Evolutionary conservation across 2,888 invertebrate species (phyloP).

Genomic region (Eudasyphora cyanicolor): DNA sequence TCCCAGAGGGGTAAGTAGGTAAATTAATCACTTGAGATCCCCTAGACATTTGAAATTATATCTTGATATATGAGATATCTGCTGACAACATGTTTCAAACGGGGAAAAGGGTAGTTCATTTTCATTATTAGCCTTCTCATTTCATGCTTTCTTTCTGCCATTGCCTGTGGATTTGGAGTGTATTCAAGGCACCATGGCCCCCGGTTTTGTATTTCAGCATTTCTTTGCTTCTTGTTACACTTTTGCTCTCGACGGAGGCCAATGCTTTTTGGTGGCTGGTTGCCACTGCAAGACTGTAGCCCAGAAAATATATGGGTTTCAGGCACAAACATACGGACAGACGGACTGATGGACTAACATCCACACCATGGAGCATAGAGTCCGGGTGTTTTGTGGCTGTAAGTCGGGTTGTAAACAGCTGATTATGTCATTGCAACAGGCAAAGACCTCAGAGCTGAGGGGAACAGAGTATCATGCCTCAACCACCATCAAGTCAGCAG

Average conservation of each 20-base stretch:
- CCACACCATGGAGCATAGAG: background rate
- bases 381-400: constrained; percentile 27
- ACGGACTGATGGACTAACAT: too few relatives aligned
- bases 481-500: background rate
- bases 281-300: constrained; percentile 16
- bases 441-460: background rate
- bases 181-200: constrained; percentile 25
- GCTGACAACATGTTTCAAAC: too few relatives aligned
- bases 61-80: too few relatives aligned
- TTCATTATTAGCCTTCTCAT: constrained; percentile 29
- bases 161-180: background rate
- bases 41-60: too few relatives aligned
- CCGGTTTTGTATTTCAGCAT: background rate
- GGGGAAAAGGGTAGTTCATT: too few relatives aligned
- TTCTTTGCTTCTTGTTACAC: constrained; percentile 45
- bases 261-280: constrained; percentile 1
- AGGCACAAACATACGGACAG: constrained; percentile 8
- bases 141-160: constrained; percentile 12
- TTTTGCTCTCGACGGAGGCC: constrained; percentile 63
- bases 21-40: constrained; percentile 21
- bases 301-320: background rate
- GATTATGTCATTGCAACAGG: constrained; percentile 75
- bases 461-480: background rate
- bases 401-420: constrained; percentile 64
- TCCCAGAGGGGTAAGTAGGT: too few relatives aligned